Base-by-base conservation (phyloP, 2,797 vertebrate genomes). In the Macrochelys suwanniensis region DNA sequence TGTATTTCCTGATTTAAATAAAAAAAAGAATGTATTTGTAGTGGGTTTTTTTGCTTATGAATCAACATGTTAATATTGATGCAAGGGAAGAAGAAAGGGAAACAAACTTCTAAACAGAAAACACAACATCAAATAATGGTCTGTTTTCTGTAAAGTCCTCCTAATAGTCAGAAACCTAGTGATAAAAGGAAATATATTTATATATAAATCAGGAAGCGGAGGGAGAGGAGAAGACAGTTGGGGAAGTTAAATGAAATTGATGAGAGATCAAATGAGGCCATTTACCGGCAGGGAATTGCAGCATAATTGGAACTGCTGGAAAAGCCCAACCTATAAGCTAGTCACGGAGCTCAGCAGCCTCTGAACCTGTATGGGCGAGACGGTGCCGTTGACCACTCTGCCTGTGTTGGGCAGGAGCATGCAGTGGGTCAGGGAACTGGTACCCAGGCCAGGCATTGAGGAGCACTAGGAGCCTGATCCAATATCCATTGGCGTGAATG, bases 21-120 rank as follows among this genome's bases (percentile, higher is more conserved):
- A 83, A 91, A 78, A 91, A 92, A 87, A 92, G 81, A 37, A 49
- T 77, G 11, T 90, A 59, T 96, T 91, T 91, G 54, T 89, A 78
- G 47, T 45, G 25, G n/a, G 33, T 94, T 77, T 83, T 95, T 96
- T 92, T 94, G 85, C 89, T 95, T 96, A 90, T 94, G 89, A 94
- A 96, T 96, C 93, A 92, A 82, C 84, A 79, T 82, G 78, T 83
- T 92, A 92, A 89, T 94, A 93, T 87, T 89, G 89, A 95, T 88
- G 93, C 76, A 80, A 87, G 8, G 33, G 81, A 94, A 85, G 84
- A 94, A 94, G 71, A 88, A 94, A 95, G 83, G 51, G 79, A 94
- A 96, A 93, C 86, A 97, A 96, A 94, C 71, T 90, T 95, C 74
- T 82, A 68, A 95, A 78, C 68, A 89, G 85, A 81, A 95, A 82